These are phyloP conservation scores for Pycnonotus jocosus DNA, from an alignment of 2,113 vertebrate genomes.

Conservation along the genomic window DNA sequence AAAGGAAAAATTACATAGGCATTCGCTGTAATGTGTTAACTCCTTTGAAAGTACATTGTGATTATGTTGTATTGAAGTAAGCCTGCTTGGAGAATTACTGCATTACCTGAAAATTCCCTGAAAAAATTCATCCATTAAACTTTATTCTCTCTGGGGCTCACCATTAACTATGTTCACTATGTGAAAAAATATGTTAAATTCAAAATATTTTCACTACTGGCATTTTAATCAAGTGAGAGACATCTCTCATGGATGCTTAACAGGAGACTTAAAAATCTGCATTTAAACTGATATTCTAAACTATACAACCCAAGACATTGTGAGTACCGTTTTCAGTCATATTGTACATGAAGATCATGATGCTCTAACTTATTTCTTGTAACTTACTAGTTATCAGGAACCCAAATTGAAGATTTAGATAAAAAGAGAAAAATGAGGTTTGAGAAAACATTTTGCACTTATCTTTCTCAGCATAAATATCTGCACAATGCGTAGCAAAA, in stretches of 20 bases:
- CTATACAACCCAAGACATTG: conserved; percentile 30
- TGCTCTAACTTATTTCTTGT: conserved; percentile 36
- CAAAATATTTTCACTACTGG: conserved; percentile 52
- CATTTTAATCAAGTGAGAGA: conserved; percentile 66
- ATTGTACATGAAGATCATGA: background rate
- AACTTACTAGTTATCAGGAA: conserved; percentile 5
- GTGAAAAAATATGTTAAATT: conserved; percentile 39
- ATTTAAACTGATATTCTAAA: conserved; percentile 72
- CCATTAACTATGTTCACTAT: conserved; percentile 1
- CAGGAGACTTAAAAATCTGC: conserved; percentile 64
- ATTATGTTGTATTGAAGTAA: conserved; percentile 1
- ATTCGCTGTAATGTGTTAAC: background rate
- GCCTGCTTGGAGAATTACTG: background rate
- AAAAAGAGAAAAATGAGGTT: background rate
- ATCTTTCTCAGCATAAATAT: background rate
- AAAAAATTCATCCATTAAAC: background rate
- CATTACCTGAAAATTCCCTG: conserved; percentile 30
- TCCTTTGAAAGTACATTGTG: conserved; percentile 4
- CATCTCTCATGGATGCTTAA: conserved; percentile 16
- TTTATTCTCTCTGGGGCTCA: background rate
- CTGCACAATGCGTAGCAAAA: background rate
- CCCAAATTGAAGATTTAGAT: background rate
- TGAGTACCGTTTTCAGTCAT: background rate
- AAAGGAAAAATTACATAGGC: background rate
- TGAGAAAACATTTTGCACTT: background rate